A percentile compares a stretch with the other conserved stretches of the same genome.
Conservation (phyloP, 2,888 invertebrate genomes). For the Coenonympha arcania region DNA sequence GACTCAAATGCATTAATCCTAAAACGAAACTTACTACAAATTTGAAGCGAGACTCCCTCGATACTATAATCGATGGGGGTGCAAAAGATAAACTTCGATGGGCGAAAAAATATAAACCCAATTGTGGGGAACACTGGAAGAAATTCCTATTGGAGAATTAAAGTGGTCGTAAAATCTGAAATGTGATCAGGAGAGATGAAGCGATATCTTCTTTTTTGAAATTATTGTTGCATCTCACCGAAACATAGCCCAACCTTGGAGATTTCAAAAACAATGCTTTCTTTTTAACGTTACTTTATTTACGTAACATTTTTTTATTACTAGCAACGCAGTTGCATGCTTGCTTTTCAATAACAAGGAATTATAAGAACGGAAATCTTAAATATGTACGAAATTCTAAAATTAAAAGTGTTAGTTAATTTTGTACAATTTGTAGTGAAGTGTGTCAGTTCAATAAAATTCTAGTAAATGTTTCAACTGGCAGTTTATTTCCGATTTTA, state of each 20-base stretch:
- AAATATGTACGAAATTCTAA: too few species aligned
- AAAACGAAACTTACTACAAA: not conserved
- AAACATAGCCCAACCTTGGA: too few species aligned
- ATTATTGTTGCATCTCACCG: not conserved
- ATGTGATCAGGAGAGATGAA: too few species aligned
- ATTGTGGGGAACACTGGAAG: conserved; percentile 49
- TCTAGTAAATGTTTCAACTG: not conserved
- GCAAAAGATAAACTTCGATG: conserved; percentile 39
- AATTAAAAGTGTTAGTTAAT: too few species aligned
- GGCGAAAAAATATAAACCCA: conserved; percentile 45
- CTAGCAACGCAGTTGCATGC: too few species aligned
- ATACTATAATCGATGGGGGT: conserved; percentile 8
- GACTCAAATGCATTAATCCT: not conserved
- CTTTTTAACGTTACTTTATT: too few species aligned
- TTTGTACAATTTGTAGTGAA: too few species aligned
- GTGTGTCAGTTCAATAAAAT: conserved; percentile 19
- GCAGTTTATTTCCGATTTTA: not conserved
- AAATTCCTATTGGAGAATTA: conserved; percentile 42
- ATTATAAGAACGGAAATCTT: too few species aligned
- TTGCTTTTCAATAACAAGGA: too few species aligned
- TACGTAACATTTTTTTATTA: too few species aligned
- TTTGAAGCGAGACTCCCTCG: not conserved
- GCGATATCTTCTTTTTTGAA: not conserved
- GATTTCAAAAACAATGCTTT: too few species aligned
- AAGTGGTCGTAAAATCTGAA: conserved; percentile 29